Base-by-base conservation (phyloP, 92 coral and sea anemone genomes). In the Phenganax marumi region DNA sequence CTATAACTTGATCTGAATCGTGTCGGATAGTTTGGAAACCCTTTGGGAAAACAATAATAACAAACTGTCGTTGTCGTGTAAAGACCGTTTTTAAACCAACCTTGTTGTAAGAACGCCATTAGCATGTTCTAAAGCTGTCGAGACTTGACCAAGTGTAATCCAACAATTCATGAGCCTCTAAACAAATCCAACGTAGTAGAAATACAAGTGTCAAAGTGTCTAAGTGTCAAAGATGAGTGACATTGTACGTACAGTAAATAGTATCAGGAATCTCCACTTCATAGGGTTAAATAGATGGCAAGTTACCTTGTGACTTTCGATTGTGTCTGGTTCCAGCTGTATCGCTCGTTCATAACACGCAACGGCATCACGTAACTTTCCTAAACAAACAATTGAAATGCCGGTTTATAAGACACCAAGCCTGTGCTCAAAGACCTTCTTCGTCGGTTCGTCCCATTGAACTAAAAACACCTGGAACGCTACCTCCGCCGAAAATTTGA, bases 311-410 rank as follows among this genome's bases (percentile, higher is more conserved):
- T 92, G 97, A 53, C 92, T 97, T 23, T 89, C 93, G 0, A 95
- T 91, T 66, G 86, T 86, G n/a, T 82, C 87, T 16, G 98, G 97
- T 84, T 95, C 97, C 65, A 90, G 91, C 77, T 95, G 95, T 16
- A 95, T 95, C 19, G 97, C 98, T 70, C 90, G 85, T 76, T 92
- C 98, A 81, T 95, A 95, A 77, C 98, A 91, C n/a, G 98, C 98
- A 7, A 92, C 93, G 0, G 97, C 98, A 85, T 95, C 98, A 23
- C 93, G 91, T 4, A 95, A 93, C 46, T 93, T 89, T 33, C 98
- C 98, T 95, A 65, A 8, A 54, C 77, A 21, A 7, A 3, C 19
- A 10, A 19, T 25, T 46, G 47, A 21, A 26, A 33, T 33, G 5
- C 5, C 13, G 1, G 2, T 69, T 69, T 56, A 14, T 56, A 10